Evolutionary conservation across 2,888 invertebrate species (phyloP), one percentile per base, ranked within the genome.

Genomic region (Opisthograptis luteolata): DNA sequence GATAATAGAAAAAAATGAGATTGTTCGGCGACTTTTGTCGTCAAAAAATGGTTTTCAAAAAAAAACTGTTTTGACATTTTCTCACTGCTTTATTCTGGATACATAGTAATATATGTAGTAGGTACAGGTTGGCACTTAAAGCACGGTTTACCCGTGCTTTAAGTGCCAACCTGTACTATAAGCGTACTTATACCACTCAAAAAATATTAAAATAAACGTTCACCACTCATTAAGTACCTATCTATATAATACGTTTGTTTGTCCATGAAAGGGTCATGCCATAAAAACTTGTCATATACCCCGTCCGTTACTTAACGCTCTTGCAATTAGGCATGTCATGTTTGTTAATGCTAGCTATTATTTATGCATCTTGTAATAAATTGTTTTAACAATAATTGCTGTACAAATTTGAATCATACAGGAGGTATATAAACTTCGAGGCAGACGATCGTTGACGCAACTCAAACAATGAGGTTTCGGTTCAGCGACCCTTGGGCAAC

Each of bases 371-470:
- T 79, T 73, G 76, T 78, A 82, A 80, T 64, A 69, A 66, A 71
- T 80, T 78, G 73, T 67, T 74, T 50, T 34, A 47, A 70, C 78
- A 83, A 86, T 81, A 81, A 79, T 81, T n/a, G 75, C 72, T 73
- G 73, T 81, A 83, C 80, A 81, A 83, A 86, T 86, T 85, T 73
- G 81, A 86, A 82, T 84, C 78, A 83, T 76, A 20, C 34, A 75
- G 75, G 79, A 42, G 41, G 36, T 40, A 47, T 46, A 47, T 22
- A 25, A 28, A 77, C 73, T 70, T 71, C 70, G 73, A 79, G 77
- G 85, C 85, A 87, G 87, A 87, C 77, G 86, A 80, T 84, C 76
- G 81, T 78, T 89, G 86, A 86, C 84, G 89, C 87, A 89, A 89
- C 77, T 70, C 78, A 73, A 81, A 89, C 89, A 89, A 89, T 88